Conservation (phyloP, 2,888 invertebrate genomes). For the Dynastes tityus region DNA sequence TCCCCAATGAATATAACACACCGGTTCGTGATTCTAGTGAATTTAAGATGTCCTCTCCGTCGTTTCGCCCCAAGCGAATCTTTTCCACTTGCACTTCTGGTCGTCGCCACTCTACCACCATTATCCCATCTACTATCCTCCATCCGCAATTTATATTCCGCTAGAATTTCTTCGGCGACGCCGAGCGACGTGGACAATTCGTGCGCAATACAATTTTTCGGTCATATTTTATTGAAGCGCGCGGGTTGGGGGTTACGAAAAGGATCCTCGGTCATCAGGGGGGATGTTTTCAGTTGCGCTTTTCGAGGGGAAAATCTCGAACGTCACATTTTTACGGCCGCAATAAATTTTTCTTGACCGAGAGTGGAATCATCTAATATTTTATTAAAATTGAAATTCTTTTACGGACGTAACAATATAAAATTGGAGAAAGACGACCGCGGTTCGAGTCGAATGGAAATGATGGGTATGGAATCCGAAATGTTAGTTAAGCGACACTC, state of each 20-base stretch:
- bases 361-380: slow-evolving; percentile 7
- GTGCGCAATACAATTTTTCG: slow-evolving; percentile 28
- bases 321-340: slow-evolving; percentile 9
- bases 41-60: too few species aligned
- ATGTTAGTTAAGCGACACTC: too few species aligned
- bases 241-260: slow-evolving; percentile 7
- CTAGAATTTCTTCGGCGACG: slow-evolving; percentile 4
- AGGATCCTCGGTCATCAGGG: slow-evolving; percentile 8
- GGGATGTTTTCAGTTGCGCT: slow-evolving; percentile 16
- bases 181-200: slow-evolving; percentile 15
- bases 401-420: too few species aligned
- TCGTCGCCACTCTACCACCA: neutral
- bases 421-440: too few species aligned
- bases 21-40: neutral
- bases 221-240: slow-evolving; percentile 25
- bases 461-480: too few species aligned
- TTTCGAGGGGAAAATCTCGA: neutral
- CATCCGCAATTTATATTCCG: slow-evolving; percentile 25
- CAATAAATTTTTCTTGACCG: slow-evolving; percentile 19
- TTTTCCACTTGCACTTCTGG: too few species aligned
- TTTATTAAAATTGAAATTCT: slow-evolving; percentile 18
- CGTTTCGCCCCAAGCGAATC: too few species aligned
- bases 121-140: neutral
- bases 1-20: neutral
- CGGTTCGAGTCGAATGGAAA: too few species aligned